These are phyloP conservation scores for Dendroctonus valens DNA, from an alignment of 1,140 invertebrate species.

Conservation along the genomic window DNA sequence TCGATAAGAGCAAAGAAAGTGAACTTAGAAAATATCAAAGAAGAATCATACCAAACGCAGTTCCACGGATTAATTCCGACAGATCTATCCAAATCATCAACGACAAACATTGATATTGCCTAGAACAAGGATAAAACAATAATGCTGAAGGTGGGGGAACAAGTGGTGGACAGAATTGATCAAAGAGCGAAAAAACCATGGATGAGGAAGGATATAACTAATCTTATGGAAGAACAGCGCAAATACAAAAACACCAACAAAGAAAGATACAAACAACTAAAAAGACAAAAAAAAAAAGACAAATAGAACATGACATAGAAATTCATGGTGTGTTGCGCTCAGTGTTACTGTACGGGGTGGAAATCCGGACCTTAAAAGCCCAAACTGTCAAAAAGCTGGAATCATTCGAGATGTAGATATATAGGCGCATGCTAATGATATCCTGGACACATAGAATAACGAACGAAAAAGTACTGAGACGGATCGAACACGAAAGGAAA, in stretches of 20 bases:
- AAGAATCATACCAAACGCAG: neutral
- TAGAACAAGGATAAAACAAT: too few relatives aligned
- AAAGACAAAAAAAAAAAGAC: too few relatives aligned
- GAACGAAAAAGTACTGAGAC: too few relatives aligned
- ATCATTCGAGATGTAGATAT: too few relatives aligned
- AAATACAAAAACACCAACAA: neutral
- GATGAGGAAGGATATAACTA: neutral
- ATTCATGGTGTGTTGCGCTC: too few relatives aligned
- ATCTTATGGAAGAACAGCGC: neutral
- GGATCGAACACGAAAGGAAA: too few relatives aligned
- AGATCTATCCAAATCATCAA: neutral
- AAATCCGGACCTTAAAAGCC: too few relatives aligned
- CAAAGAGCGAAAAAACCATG: neutral
- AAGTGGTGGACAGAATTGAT: neutral
- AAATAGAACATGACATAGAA: slow-evolving; percentile 1
- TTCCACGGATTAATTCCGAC: too few relatives aligned
- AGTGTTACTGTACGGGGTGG: too few relatives aligned
- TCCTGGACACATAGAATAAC: too few relatives aligned
- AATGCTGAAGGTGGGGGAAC: neutral
- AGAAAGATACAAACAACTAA: slow-evolving; percentile 1
- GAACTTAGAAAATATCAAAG: neutral
- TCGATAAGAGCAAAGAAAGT: neutral
- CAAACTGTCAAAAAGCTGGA: too few relatives aligned
- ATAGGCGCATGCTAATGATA: too few relatives aligned
- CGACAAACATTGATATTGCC: neutral